Percentiles rank a stretch among this genome's conserved stretches.
These are phyloP conservation scores for Phainopepla nitens DNA, from an alignment of 2,113 vertebrate species.

Conservation along the genomic window DNA sequence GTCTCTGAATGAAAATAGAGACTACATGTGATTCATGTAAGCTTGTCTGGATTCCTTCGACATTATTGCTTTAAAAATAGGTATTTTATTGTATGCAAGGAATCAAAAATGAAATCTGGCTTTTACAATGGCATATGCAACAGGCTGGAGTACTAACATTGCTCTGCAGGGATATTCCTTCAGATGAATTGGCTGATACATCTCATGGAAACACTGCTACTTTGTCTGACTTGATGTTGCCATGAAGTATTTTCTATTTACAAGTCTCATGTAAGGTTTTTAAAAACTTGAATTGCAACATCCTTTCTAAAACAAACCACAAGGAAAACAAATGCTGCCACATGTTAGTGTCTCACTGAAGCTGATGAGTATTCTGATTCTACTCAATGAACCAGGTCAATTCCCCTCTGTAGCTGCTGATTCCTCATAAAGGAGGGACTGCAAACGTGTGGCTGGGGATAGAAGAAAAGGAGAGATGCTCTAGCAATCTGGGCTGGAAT, in stretches of 20 bases:
- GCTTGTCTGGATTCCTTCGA: neutral
- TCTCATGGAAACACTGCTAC: neutral
- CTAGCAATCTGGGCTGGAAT: neutral
- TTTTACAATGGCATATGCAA: neutral
- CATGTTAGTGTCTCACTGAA: neutral
- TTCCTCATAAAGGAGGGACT: neutral
- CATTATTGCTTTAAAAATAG: neutral
- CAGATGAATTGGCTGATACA: neutral
- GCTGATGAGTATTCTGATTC: neutral
- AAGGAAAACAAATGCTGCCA: neutral
- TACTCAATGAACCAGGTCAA: neutral
- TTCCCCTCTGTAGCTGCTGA: neutral
- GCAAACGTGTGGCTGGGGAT: neutral
- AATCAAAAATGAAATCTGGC: neutral
- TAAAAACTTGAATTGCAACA: neutral
- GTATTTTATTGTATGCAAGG: neutral
- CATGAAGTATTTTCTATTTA: neutral
- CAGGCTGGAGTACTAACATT: neutral
- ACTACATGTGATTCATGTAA: neutral
- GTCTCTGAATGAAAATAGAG: neutral
- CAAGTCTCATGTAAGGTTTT: neutral
- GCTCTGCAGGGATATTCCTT: neutral
- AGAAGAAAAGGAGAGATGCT: neutral
- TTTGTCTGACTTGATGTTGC: neutral
- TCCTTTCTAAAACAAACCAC: neutral